A percentile compares a stretch with the other conserved stretches of the same genome.
phyloP scores from a whole-genome alignment of 2,888 invertebrate genomes.

The Hyposoter dolosus region DNA sequence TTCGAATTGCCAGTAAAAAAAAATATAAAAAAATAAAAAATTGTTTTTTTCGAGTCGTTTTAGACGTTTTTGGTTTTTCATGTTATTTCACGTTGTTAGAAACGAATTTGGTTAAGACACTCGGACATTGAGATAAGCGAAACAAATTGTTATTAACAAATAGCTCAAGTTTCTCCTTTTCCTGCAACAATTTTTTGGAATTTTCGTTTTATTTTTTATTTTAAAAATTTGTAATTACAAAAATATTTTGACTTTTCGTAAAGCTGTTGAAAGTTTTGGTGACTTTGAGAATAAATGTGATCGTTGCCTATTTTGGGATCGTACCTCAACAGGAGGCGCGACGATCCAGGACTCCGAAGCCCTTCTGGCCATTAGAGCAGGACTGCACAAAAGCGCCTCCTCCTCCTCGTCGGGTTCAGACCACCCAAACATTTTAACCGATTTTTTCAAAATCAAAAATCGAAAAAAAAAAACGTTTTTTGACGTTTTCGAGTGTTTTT shows the following conservation, averaged over 20 bases:
- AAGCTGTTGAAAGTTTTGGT: not conserved
- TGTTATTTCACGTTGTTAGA: conserved; percentile 16
- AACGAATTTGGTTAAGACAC: not conserved
- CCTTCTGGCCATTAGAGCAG: conserved; percentile 93
- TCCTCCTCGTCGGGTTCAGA: conserved; percentile 93
- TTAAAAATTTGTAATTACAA: not conserved
- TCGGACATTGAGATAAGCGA: not conserved
- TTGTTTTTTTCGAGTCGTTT: not conserved
- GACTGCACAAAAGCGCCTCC: conserved; percentile 94
- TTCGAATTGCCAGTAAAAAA: not conserved
- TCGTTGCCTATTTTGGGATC: conserved; percentile 3
- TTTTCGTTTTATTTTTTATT: not conserved
- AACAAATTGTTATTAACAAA: not conserved
- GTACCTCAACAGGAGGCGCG: conserved; percentile 94
- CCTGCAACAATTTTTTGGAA: not conserved
- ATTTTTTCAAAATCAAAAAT: not conserved
- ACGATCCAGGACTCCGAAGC: conserved; percentile 97
- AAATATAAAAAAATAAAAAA: not conserved
- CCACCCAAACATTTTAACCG: conserved; percentile 90
- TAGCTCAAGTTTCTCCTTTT: not conserved
- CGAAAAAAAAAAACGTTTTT: not conserved
- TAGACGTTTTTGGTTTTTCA: not conserved
- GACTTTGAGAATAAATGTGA: not conserved
- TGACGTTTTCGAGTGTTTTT: not conserved
- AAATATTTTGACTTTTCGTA: not conserved